Evolutionary conservation across 2,113 vertebrate genomes (phyloP).

Genomic region (Brachionichthys hirsutus): DNA sequence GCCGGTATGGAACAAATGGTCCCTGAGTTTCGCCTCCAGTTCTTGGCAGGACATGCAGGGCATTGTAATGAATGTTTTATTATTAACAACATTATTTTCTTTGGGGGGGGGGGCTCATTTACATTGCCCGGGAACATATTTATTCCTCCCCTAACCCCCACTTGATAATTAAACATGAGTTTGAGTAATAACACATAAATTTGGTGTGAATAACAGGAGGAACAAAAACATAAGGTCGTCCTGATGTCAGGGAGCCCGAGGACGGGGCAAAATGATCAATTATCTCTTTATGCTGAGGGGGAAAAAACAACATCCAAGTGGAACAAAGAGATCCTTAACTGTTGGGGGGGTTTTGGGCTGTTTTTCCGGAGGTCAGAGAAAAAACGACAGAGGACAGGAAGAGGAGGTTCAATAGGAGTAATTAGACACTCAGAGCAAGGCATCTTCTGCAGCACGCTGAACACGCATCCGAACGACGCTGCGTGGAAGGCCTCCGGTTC

Average conservation of each 20-base stretch:
- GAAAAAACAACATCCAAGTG: conserved; percentile 13
- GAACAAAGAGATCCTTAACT: conserved; percentile 30
- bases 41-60: conserved; percentile 10
- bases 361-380: conserved; percentile 38
- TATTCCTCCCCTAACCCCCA: not conserved
- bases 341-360: conserved; percentile 9
- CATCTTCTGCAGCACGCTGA: conserved; percentile 40
- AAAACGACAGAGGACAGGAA: conserved; percentile 16
- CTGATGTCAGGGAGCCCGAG: conserved; percentile 39
- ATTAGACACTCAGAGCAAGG: conserved; percentile 47
- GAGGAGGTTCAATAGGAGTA: conserved; percentile 30
- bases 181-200: conserved; percentile 24
- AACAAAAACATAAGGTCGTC: conserved; percentile 36
- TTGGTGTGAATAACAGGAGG: conserved; percentile 20
- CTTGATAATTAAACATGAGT: conserved; percentile 29
- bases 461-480: conserved; percentile 38
- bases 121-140: not conserved
- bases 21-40: conserved; percentile 24
- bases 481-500: conserved; percentile 22
- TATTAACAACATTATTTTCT: conserved; percentile 16
- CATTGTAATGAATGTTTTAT: not conserved
- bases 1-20: conserved; percentile 21
- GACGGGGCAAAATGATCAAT: conserved; percentile 53
- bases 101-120: not conserved
- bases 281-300: conserved; percentile 35